Base-by-base conservation (phyloP, 2,797 vertebrate genomes). In the Falco biarmicus region DNA sequence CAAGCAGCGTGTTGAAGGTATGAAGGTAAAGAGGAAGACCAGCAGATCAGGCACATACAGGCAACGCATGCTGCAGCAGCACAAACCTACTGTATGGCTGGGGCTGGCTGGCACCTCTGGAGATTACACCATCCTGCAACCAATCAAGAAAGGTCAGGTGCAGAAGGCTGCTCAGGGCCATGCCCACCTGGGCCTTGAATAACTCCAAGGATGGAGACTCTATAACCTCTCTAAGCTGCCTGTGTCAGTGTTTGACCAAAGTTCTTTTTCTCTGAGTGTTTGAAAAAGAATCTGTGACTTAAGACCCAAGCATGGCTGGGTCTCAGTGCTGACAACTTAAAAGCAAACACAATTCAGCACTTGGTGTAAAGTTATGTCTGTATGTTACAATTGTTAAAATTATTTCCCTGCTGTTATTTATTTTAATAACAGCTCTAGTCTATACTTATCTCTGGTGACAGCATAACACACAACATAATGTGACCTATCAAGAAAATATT, bases 291-390 rank as follows among this genome's bases (percentile, higher is more conserved):
- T 65, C 13, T 77, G 15, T 43, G 6, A 7, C n/a, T 59, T 70
- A 18, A 57, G 9, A 25, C 5, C 8, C 16, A 70, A 26, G 14
- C 0, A 0, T 47, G 24, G 4, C 11, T 39, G 7, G 4, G 8
- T 91, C 15, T 69, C 37, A 83, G 2, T 45, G 17, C 12, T 31
- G 39, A 28, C 11, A 26, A 43, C 32, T 53, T 82, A 34, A 45
- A 90, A 64, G 7, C 7, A 64, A 69, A 15, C 15, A 11, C 31
- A 43, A 54, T 71, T 51, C 21, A 89, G 19, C 6, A 45, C 50
- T 0, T 26, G 5, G 3, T 75, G 24, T n/a, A 28, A 37, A 37
- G 37, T 48, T 71, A 13, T 8, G 1, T 53, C 13, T 20, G 4
- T 24, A 28, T 51, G 3, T 24, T 64, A 63, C 25, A 78, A 59